Percentiles rank a stretch among this genome's conserved stretches.
Evolutionary conservation across 2,888 invertebrate species (phyloP).

Genomic region (Thecophora atra): DNA sequence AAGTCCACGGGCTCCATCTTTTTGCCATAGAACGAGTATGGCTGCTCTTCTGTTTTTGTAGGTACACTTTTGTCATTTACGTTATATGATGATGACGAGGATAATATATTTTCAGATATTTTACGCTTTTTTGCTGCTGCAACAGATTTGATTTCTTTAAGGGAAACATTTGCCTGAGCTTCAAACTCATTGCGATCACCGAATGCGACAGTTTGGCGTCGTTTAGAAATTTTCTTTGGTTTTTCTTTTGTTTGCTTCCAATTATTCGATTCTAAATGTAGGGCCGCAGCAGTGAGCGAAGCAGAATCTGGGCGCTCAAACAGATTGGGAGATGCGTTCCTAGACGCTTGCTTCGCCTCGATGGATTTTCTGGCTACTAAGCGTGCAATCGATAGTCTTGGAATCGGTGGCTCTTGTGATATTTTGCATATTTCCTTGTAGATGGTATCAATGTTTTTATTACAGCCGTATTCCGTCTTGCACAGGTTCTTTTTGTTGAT

Average conservation of each 20-base stretch:
- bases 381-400: slow-evolving; percentile 52
- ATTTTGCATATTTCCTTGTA: slow-evolving; percentile 53
- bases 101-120: slow-evolving; percentile 24
- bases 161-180: slow-evolving; percentile 1
- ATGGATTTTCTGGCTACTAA: slow-evolving; percentile 50
- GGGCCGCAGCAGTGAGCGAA: slow-evolving; percentile 33
- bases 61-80: neutral
- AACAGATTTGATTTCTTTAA: neutral
- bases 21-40: slow-evolving; percentile 49
- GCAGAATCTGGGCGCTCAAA: neutral
- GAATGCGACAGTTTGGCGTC: slow-evolving; percentile 50
- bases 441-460: slow-evolving; percentile 43
- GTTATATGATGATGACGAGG: neutral
- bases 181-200: slow-evolving; percentile 41
- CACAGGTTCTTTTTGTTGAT: slow-evolving; percentile 54
- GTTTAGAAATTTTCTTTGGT: slow-evolving; percentile 48
- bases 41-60: slow-evolving; percentile 30
- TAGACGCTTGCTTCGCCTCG: slow-evolving; percentile 45
- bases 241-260: slow-evolving; percentile 2
- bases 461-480: slow-evolving; percentile 47
- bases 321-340: slow-evolving; percentile 14
- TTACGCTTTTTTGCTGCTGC: slow-evolving; percentile 40
- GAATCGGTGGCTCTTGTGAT: slow-evolving; percentile 54
- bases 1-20: slow-evolving; percentile 47
- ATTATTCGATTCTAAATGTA: slow-evolving; percentile 33